phyloP scores from a whole-genome alignment of 2,797 vertebrate genomes.

The Austrolebias charrua region DNA sequence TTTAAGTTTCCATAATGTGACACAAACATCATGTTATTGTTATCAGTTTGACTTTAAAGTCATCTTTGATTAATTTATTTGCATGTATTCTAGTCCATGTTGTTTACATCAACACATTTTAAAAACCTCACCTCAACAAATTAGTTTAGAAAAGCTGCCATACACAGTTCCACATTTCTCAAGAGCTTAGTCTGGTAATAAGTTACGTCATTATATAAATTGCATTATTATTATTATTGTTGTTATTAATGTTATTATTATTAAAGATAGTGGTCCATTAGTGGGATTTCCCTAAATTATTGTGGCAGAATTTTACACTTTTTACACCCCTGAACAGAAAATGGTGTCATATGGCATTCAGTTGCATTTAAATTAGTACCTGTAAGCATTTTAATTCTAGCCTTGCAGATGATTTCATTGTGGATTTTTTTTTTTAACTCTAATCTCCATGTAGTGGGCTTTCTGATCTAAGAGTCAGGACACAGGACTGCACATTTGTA shows the following conservation, averaged over 20 bases:
- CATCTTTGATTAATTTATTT: background rate
- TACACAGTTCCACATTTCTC: background rate
- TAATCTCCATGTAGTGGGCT: too few relatives aligned
- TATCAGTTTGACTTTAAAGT: background rate
- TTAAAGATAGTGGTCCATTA: background rate
- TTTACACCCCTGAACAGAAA: too few relatives aligned
- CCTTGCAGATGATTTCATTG: too few relatives aligned
- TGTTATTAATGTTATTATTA: too few relatives aligned
- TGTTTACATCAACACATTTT: background rate
- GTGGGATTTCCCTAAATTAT: background rate
- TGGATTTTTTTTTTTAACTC: too few relatives aligned
- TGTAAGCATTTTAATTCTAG: too few relatives aligned
- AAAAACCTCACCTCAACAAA: background rate
- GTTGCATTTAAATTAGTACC: too few relatives aligned
- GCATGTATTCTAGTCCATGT: background rate
- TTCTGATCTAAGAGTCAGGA: too few relatives aligned
- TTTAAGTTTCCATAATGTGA: background rate
- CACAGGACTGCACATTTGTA: too few relatives aligned
- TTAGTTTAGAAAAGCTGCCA: background rate
- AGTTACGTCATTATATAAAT: background rate
- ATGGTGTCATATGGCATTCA: too few relatives aligned
- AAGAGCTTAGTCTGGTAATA: background rate
- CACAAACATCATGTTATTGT: background rate
- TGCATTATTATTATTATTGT: too few relatives aligned
- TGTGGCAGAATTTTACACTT: background rate